phyloP scores from a whole-genome alignment of 2,113 vertebrate species.

The Riparia riparia region DNA sequence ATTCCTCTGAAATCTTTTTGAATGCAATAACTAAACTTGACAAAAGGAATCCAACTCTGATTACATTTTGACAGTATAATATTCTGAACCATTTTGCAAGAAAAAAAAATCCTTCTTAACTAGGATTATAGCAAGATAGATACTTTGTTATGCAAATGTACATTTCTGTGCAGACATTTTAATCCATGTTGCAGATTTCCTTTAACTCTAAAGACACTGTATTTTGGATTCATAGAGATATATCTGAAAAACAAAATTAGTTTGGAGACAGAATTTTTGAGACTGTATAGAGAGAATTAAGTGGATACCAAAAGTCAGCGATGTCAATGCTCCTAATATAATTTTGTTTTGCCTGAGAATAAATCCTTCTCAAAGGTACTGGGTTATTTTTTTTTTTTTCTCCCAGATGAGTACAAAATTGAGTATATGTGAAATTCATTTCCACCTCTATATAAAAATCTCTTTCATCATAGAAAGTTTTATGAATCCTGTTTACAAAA shows the following conservation, averaged over 20 bases:
- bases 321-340: background rate
- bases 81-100: background rate
- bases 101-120: background rate
- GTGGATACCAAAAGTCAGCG: background rate
- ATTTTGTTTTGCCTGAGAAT: constrained; percentile 3
- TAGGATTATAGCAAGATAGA: constrained; percentile 11
- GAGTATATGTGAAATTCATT: background rate
- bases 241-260: constrained; percentile 27
- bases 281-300: constrained; percentile 17
- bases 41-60: background rate
- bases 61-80: background rate
- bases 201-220: constrained; percentile 27
- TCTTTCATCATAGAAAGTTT: background rate
- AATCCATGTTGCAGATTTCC: background rate
- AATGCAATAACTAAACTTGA: background rate
- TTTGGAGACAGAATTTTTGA: background rate
- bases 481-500: background rate
- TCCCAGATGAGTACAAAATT: background rate
- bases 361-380: background rate
- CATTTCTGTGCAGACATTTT: background rate
- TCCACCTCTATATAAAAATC: background rate
- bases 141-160: constrained; percentile 44
- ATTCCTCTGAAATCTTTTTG: constrained; percentile 21
- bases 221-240: constrained; percentile 24
- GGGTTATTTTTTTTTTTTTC: background rate